Conservation (phyloP, 92 coral and sea anemone genomes). For the Epizoanthus scotinus region DNA sequence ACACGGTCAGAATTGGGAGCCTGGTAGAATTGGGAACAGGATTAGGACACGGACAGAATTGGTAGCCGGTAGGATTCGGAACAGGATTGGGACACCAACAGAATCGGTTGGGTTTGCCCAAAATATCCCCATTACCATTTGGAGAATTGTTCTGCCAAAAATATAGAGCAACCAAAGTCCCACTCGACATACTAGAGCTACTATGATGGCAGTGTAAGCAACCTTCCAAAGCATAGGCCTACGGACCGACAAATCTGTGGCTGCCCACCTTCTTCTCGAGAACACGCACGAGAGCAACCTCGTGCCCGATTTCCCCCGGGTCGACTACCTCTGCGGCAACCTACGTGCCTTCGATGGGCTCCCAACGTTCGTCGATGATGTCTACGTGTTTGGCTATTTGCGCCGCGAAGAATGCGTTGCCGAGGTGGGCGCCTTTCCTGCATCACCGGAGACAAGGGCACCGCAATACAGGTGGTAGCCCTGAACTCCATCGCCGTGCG, state of each 20-base stretch:
- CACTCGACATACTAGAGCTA: too few relatives aligned
- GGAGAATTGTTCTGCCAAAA: too few relatives aligned
- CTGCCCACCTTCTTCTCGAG: not conserved
- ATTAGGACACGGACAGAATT: too few relatives aligned
- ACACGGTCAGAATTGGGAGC: too few relatives aligned
- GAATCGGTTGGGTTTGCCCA: too few relatives aligned
- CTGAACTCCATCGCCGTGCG: slow-evolving; percentile 22
- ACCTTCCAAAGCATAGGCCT: too few relatives aligned
- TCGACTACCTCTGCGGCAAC: slow-evolving; percentile 24
- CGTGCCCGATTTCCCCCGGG: slow-evolving; percentile 3
- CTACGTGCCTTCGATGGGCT: slow-evolving; percentile 5
- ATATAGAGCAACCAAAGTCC: too few relatives aligned
- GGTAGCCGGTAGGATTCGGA: too few relatives aligned
- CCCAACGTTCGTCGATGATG: slow-evolving; percentile 15
- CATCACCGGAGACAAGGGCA: slow-evolving; percentile 30
- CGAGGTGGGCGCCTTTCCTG: not conserved
- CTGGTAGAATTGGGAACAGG: too few relatives aligned
- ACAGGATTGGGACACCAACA: too few relatives aligned
- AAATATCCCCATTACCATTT: too few relatives aligned
- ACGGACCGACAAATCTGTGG: not conserved
- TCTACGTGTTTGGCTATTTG: slow-evolving; percentile 28
- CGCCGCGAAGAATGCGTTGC: not conserved
- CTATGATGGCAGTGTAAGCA: too few relatives aligned
- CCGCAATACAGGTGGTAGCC: slow-evolving; percentile 17
- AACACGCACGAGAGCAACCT: slow-evolving; percentile 37